Evolutionary conservation across 1,140 invertebrate genomes (phyloP), one percentile per base, ranked within the genome.

Genomic region (Drosophila fuyamai): DNA sequence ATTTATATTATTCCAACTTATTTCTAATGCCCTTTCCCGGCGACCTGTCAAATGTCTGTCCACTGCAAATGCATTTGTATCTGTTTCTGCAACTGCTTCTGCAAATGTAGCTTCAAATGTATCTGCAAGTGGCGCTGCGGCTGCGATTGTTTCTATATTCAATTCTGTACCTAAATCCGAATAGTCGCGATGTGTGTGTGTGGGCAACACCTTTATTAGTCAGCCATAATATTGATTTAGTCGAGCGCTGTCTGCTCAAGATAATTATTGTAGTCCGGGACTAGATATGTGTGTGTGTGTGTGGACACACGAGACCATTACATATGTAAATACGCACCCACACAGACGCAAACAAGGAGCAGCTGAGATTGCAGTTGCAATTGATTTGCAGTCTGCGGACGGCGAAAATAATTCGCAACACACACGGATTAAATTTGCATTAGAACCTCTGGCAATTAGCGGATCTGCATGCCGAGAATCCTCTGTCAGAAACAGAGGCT

Each of bases 401-500:
- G 79, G 86, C 65, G 65, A 88, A 88, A 89, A 88, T 88, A 88
- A 89, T 88, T 88, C 81, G 76, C 76, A 88, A 75, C 79, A 89
- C 76, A 89, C 73, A 89, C 73, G 84, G 81, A 88, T 90, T 88
- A 90, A 88, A 90, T 81, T 88, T 88, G 84, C 84, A 88, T 88
- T 89, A 88, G 84, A 61, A 76, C 72, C 84, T 71, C 80, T 84
- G 54, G 84, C 85, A 80, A 89, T 88, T 89, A 86, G 80, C 80
- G 71, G 61, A 67, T 60, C 65, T 54, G 38, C n/a, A 46, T 53
- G 53, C 61, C 18, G 7, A 13, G 18, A 68, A 66, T 54, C 23
- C 29, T 13, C n/a, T 14, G 36, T 32, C 53, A 32, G 38, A 14
- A 43, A n/a, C n/a, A 2, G 23, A 16, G 60, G n/a, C 67, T 71